A percentile compares a stretch with the other conserved stretches of the same genome.
Evolutionary conservation across 2,888 invertebrate species (phyloP).

Genomic region (Aelia acuminata): DNA sequence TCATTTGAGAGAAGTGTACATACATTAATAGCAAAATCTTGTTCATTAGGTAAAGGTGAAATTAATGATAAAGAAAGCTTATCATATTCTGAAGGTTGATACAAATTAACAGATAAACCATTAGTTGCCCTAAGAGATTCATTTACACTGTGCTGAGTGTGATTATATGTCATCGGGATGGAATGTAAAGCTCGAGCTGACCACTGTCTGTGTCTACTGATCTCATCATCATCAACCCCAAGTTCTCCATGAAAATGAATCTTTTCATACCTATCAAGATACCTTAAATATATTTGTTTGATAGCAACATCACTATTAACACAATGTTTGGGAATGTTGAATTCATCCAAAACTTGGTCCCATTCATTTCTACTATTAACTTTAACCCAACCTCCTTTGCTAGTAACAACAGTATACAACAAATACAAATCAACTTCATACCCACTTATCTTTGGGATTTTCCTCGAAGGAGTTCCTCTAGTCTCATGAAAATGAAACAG

Average conservation of each 20-base stretch:
- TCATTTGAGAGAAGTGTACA: slow-evolving; percentile 96
- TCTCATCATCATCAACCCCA: slow-evolving; percentile 84
- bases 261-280: slow-evolving; percentile 90
- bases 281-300: slow-evolving; percentile 83
- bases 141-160: slow-evolving; percentile 79
- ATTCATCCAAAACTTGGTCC: slow-evolving; percentile 84
- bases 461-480: slow-evolving; percentile 82
- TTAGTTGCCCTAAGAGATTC: slow-evolving; percentile 76
- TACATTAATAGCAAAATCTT: slow-evolving; percentile 98
- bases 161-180: slow-evolving; percentile 83
- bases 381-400: slow-evolving; percentile 95
- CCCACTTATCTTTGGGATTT: slow-evolving; percentile 86
- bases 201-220: slow-evolving; percentile 80
- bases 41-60: slow-evolving; percentile 98
- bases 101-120: slow-evolving; percentile 78
- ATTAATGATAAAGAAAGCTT: slow-evolving; percentile 90
- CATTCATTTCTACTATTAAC: slow-evolving; percentile 92
- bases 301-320: slow-evolving; percentile 90
- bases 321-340: slow-evolving; percentile 85
- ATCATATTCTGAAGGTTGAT: slow-evolving; percentile 83
- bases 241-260: slow-evolving; percentile 92
- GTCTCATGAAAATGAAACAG: slow-evolving; percentile 92
- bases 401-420: slow-evolving; percentile 92
- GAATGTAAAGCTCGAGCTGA: slow-evolving; percentile 76
- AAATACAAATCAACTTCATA: slow-evolving; percentile 92